phyloP scores from a whole-genome alignment of 2,888 invertebrate species.

The Eueremaeus valkanovi region DNA sequence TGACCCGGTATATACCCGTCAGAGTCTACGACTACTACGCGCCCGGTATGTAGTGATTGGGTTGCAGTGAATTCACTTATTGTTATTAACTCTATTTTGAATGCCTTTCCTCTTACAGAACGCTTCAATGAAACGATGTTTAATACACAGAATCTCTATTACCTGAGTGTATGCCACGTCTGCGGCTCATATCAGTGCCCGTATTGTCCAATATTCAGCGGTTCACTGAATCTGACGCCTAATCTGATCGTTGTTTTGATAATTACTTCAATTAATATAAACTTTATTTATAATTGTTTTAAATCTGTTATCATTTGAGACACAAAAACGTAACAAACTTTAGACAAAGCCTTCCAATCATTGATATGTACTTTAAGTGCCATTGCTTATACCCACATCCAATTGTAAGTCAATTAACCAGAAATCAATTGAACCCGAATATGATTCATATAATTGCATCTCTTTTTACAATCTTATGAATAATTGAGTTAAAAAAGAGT shows the following conservation, averaged over 20 bases:
- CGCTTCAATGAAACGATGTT: slow-evolving; percentile 88
- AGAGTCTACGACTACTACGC: slow-evolving; percentile 56
- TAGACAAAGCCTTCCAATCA: not conserved
- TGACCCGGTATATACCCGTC: slow-evolving; percentile 54
- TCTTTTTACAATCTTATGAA: no score
- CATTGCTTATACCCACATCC: no score
- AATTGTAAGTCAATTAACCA: no score
- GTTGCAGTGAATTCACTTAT: not conserved
- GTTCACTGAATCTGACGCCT: slow-evolving; percentile 2
- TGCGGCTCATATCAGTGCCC: slow-evolving; percentile 92
- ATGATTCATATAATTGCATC: no score
- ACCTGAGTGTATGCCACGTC: slow-evolving; percentile 85
- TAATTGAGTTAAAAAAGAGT: no score
- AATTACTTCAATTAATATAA: slow-evolving; percentile 4
- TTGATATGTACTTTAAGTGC: not conserved
- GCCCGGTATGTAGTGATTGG: slow-evolving; percentile 50
- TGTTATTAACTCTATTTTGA: slow-evolving; percentile 1
- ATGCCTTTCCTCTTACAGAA: no score
- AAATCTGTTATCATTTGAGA: slow-evolving; percentile 21
- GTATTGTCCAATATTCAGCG: slow-evolving; percentile 64
- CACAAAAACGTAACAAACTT: not conserved
- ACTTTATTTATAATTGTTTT: slow-evolving; percentile 26
- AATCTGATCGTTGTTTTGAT: slow-evolving; percentile 20
- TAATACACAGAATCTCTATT: slow-evolving; percentile 77
- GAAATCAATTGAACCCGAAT: no score